phyloP scores from a whole-genome alignment of 2,113 vertebrate genomes.

The Dicerorhinus sumatrensis region DNA sequence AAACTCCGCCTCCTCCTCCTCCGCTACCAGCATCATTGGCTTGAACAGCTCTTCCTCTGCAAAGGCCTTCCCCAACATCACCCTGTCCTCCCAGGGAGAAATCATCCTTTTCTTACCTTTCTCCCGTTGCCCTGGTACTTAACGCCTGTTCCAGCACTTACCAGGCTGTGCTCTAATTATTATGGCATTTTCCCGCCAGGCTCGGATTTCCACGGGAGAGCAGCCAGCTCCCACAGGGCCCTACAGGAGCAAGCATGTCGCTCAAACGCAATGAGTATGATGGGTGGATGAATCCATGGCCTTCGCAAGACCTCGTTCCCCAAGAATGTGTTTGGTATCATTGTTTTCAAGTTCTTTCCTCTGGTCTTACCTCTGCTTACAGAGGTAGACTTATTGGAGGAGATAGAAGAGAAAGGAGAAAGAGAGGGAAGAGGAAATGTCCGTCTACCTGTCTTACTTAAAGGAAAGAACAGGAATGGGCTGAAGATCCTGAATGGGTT shows the following conservation, averaged over 20 bases:
- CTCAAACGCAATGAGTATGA: background rate
- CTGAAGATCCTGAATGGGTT: background rate
- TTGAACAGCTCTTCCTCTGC: background rate
- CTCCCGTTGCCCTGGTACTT: background rate
- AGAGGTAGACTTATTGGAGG: background rate
- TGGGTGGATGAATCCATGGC: background rate
- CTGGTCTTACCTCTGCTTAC: background rate
- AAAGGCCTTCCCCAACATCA: background rate
- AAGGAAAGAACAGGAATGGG: background rate
- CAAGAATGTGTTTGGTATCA: background rate
- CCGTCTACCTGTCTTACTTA: background rate
- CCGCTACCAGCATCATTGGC: background rate
- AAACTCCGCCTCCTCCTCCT: background rate
- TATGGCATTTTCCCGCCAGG: background rate
- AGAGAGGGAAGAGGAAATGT: background rate
- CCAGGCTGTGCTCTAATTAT: background rate
- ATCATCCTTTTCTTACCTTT: background rate
- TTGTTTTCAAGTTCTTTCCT: background rate
- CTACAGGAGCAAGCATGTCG: rapidly evolving
- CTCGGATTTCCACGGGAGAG: background rate
- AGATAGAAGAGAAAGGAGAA: background rate
- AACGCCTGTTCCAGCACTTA: background rate
- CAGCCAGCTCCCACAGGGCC: too few species aligned
- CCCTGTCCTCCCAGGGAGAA: background rate
- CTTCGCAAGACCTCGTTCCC: background rate